A percentile compares a stretch with the other conserved stretches of the same genome.
These are phyloP conservation scores for Petrocephalus microphthalmus DNA, from an alignment of 2,113 vertebrate species.

Conservation along the genomic window DNA sequence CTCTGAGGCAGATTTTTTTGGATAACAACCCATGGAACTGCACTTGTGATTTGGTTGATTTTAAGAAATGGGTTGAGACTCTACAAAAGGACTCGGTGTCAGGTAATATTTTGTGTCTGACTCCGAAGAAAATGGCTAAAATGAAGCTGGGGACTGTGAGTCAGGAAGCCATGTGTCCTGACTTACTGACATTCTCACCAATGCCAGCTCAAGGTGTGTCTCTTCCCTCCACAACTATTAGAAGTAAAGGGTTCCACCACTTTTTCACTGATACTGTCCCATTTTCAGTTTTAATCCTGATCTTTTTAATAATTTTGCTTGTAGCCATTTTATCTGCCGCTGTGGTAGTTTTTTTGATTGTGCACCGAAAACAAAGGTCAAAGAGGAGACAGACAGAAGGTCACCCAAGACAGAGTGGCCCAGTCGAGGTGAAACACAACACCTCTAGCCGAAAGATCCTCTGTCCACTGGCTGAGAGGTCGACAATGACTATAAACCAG, in stretches of 20 bases:
- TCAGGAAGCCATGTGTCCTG: conserved; percentile 79
- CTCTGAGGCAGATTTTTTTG: conserved; percentile 85
- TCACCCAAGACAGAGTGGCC: conserved; percentile 76
- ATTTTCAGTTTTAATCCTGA: conserved; percentile 89
- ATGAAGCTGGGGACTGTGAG: conserved; percentile 74
- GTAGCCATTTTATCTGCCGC: conserved; percentile 86
- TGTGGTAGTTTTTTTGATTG: conserved; percentile 81
- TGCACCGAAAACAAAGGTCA: conserved; percentile 70
- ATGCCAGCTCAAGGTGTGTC: conserved; percentile 62
- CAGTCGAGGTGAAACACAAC: conserved; percentile 87
- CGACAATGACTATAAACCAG: conserved; percentile 71
- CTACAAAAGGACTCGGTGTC: conserved; percentile 71
- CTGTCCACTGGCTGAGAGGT: conserved; percentile 64
- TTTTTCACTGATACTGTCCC: conserved; percentile 81
- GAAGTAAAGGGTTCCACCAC: conserved; percentile 55
- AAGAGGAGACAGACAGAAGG: conserved; percentile 83
- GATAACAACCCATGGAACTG: conserved; percentile 98
- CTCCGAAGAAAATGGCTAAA: conserved; percentile 72
- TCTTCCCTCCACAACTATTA: conserved; percentile 52
- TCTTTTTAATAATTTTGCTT: conserved; percentile 81
- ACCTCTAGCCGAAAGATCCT: conserved; percentile 95
- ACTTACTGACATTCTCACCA: conserved; percentile 69
- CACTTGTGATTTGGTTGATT: conserved; percentile 83
- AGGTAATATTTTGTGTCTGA: conserved; percentile 80
- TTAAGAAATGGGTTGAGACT: conserved; percentile 92